phyloP scores from a whole-genome alignment of 2,797 vertebrate genomes.

The Myoxocephalus aenaeus region DNA sequence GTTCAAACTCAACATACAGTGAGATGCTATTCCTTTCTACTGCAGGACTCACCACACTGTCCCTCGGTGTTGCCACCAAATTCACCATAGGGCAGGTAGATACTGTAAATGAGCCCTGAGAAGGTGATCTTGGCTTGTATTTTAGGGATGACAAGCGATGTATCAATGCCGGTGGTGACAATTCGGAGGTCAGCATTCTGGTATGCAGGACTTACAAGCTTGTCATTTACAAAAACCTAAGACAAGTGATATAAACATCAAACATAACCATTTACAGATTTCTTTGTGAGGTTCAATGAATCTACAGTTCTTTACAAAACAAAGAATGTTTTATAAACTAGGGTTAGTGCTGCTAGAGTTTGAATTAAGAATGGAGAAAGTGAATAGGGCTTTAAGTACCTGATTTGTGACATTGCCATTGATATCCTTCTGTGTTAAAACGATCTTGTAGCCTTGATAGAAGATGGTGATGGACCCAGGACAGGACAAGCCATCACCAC shows the following conservation, averaged over 20 bases:
- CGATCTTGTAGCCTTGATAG: conserved; percentile 86
- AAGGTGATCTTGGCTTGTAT: conserved; percentile 83
- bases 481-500: conserved; percentile 74
- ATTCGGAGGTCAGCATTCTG: conserved; percentile 80
- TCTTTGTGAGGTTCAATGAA: background rate
- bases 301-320: background rate
- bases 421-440: conserved; percentile 73
- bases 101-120: conserved; percentile 86
- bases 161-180: conserved; percentile 84
- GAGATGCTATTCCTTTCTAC: background rate
- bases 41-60: conserved; percentile 87
- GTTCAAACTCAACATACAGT: background rate
- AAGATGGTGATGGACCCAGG: conserved; percentile 84
- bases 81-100: conserved; percentile 81
- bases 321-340: background rate
- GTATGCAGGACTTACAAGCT: conserved; percentile 81
- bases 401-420: conserved; percentile 60
- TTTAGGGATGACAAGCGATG: conserved; percentile 82
- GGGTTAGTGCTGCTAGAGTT: background rate
- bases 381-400: conserved; percentile 59
- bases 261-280: background rate
- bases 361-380: background rate
- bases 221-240: conserved; percentile 86
- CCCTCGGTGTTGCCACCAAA: conserved; percentile 90
- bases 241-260: background rate